Evolutionary conservation across 1,140 invertebrate genomes (phyloP), one percentile per base, ranked within the genome.

Genomic region (Ceratosolen fusciceps): DNA sequence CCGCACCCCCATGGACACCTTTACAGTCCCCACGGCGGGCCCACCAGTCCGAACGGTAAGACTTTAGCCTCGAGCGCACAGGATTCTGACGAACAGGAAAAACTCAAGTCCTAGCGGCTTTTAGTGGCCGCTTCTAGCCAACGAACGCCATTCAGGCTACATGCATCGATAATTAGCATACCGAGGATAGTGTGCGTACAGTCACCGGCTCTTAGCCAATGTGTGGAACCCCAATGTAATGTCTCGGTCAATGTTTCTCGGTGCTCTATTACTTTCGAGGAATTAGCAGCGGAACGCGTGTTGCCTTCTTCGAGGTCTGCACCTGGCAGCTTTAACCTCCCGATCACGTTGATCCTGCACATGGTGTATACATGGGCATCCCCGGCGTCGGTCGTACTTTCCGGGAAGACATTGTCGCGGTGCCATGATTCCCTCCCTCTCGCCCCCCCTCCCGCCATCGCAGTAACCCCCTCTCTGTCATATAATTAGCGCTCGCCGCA

Each of bases 11-110:
- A 90, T 67, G 88, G 88, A 1, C 89, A 90, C 76, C 88, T 90
- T 39, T 90, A 90, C 82, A 86, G 86, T 8, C 85, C 89, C 2
- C 88, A 88, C 56, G 88, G 87, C 81, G 81, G 68, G 21, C 86
- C 89, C 0, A 89, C 88, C 26, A 90, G 90, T 83, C 90, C 90
- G 1, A 90, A 90, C 79, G 90, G 90, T 90, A 82, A 88, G 85
- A n/a, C 21, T 12, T 2, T 19, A 10, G 5, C 39, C 5, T 12
- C 39, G 39, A 43, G 5, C 5, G 39, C 12, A 5, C 39, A 43
- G 5, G 5, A n/a, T n/a, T n/a, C 39, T 12, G 39, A 7, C 39
- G 39, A 12, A 43, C 12, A n/a, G 39, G 12, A 43, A 43, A 43
- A 7, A 43, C 5, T 43, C 39, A 43, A 43, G 39, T 43, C 39